A percentile compares a stretch with the other conserved stretches of the same genome.
These are phyloP conservation scores for Steatornis caripensis DNA, from an alignment of 2,113 vertebrate genomes.

Conservation along the genomic window DNA sequence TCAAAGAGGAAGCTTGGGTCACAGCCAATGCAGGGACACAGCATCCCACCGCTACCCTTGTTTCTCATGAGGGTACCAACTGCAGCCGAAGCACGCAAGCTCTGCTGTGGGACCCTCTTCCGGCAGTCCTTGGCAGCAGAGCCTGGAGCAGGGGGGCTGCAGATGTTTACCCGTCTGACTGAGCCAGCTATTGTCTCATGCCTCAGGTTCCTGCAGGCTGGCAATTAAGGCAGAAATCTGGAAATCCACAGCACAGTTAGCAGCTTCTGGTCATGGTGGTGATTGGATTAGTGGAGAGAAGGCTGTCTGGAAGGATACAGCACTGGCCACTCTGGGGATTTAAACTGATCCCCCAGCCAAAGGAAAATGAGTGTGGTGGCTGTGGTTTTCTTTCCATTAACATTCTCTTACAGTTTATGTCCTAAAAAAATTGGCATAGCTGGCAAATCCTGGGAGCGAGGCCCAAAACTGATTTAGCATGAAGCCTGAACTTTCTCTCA, in stretches of 20 bases:
- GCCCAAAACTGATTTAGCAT: constrained; percentile 11
- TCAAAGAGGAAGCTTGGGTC: constrained; percentile 1
- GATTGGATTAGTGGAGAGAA: constrained; percentile 48
- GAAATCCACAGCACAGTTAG: constrained; percentile 16
- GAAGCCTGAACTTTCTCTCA: constrained; percentile 47
- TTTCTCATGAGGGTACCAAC: background rate
- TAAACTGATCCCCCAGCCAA: constrained; percentile 26
- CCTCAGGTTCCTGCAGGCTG: background rate
- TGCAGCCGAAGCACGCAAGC: background rate
- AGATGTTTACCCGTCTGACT: constrained; percentile 18
- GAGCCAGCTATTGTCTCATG: background rate
- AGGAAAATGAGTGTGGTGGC: constrained; percentile 19
- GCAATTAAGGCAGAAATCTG: constrained; percentile 34
- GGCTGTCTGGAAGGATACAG: constrained; percentile 30
- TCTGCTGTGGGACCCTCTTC: background rate
- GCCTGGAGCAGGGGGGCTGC: background rate
- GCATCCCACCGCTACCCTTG: background rate
- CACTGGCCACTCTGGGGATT: background rate
- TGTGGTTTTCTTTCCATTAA: constrained; percentile 16
- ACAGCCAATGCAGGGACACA: background rate
- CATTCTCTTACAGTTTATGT: background rate
- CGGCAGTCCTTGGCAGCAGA: background rate
- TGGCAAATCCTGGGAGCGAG: background rate
- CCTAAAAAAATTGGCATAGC: constrained; percentile 7
- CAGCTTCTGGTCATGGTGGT: constrained; percentile 39